A percentile compares a stretch with the other conserved stretches of the same genome.
phyloP scores from a whole-genome alignment of 2,888 invertebrate genomes.

The Andrena bicolor region DNA sequence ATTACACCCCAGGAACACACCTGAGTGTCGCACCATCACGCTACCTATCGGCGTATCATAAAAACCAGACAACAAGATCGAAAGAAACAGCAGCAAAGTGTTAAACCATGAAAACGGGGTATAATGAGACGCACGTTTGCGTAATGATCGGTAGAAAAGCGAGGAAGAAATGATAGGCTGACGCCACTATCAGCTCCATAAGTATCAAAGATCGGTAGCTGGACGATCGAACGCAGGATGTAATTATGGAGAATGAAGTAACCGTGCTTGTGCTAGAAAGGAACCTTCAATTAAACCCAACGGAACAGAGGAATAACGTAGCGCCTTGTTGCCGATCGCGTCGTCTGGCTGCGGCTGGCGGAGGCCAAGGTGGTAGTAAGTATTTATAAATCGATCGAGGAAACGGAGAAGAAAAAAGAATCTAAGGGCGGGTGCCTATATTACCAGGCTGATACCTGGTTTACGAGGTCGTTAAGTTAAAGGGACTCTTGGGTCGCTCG shows the following conservation, averaged over 20 bases:
- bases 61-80: no score
- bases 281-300: constrained; percentile 11
- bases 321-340: background rate
- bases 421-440: constrained; percentile 8
- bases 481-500: constrained; percentile 61
- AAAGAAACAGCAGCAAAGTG: background rate
- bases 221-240: constrained; percentile 11
- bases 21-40: no score
- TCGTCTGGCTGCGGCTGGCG: background rate
- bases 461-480: constrained; percentile 72
- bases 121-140: background rate
- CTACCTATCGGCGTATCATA: no score
- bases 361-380: constrained; percentile 3
- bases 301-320: constrained; percentile 2
- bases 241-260: constrained; percentile 1
- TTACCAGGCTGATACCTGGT: constrained; percentile 62
- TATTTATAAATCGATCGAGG: constrained; percentile 21
- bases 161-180: constrained; percentile 8
- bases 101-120: background rate
- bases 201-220: constrained; percentile 6
- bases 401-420: background rate
- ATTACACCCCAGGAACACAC: no score
- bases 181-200: background rate
- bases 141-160: constrained; percentile 1
- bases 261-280: background rate